Conservation (phyloP, 2,888 invertebrate genomes). For the Serripes groenlandicus region DNA sequence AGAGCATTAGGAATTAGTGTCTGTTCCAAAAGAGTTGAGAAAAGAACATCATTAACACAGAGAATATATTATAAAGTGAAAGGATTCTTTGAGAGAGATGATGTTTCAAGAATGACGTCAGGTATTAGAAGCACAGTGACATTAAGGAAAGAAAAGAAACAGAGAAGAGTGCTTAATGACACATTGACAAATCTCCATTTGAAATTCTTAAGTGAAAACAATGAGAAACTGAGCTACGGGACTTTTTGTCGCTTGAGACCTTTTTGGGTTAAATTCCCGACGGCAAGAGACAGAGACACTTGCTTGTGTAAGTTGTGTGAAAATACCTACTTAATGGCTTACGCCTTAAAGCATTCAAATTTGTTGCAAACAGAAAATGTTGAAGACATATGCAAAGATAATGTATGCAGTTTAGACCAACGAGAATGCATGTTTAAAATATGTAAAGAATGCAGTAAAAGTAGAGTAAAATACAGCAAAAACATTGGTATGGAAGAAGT, state of each 20-base stretch:
- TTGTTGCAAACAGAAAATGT: slow-evolving; percentile 32
- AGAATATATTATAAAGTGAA: slow-evolving; percentile 9
- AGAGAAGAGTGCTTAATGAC: slow-evolving; percentile 42
- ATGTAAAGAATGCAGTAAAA: slow-evolving; percentile 41
- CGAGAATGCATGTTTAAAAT: slow-evolving; percentile 46
- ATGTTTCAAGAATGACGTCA: slow-evolving; percentile 48
- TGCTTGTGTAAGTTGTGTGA: slow-evolving; percentile 62
- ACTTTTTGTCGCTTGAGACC: slow-evolving; percentile 54
- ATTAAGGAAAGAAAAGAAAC: slow-evolving; percentile 40
- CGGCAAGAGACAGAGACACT: slow-evolving; percentile 48
- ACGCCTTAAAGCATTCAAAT: slow-evolving; percentile 19
- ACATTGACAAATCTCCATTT: slow-evolving; percentile 36
- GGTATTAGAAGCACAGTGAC: slow-evolving; percentile 42
- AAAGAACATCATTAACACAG: neutral
- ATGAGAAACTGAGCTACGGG: slow-evolving; percentile 27
- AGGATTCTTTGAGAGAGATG: slow-evolving; percentile 48
- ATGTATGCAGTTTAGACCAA: slow-evolving; percentile 35
- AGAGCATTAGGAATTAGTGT: neutral
- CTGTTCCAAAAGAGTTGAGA: neutral
- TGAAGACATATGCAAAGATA: slow-evolving; percentile 7
- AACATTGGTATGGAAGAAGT: slow-evolving; percentile 9
- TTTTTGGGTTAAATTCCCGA: slow-evolving; percentile 46
- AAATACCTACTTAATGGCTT: slow-evolving; percentile 44
- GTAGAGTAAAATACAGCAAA: too few relatives aligned
- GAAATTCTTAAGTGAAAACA: slow-evolving; percentile 45